Conservation (phyloP, 2,113 vertebrate genomes). For the Clarias magur region DNA sequence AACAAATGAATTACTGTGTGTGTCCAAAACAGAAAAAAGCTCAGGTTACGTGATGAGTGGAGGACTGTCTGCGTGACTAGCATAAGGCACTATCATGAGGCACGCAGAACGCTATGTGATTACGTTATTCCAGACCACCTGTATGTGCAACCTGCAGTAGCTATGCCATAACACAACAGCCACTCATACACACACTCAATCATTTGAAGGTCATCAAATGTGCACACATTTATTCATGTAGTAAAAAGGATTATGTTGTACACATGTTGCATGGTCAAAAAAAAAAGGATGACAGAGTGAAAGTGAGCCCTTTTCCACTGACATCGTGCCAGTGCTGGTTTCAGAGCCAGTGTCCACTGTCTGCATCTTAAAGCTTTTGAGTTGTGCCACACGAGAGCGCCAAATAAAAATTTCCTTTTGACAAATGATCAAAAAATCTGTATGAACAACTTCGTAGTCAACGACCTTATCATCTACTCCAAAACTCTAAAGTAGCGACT, state of each 20-base stretch:
- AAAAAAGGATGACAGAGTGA: neutral
- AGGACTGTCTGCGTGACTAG: neutral
- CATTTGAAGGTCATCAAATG: neutral
- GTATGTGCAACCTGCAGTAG: neutral
- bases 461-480: neutral
- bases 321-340: neutral
- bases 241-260: neutral
- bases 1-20: neutral
- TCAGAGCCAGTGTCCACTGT: neutral
- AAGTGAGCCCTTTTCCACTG: neutral
- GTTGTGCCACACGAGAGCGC: neutral
- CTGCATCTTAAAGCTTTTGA: neutral
- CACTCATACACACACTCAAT: slow-evolving; percentile 20
- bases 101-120: neutral
- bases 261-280: neutral
- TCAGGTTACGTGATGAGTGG: slow-evolving; percentile 12
- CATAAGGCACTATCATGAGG: neutral
- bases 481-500: neutral
- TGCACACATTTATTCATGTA: neutral
- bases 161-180: neutral
- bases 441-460: neutral
- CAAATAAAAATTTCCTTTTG: neutral
- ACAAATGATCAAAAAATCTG: neutral
- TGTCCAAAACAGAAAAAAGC: slow-evolving; percentile 2
- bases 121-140: slow-evolving; percentile 15